A percentile compares a stretch with the other conserved stretches of the same genome.
These are phyloP conservation scores for Drosophila sordidula DNA, from an alignment of 2,888 invertebrate species.

Conservation along the genomic window DNA sequence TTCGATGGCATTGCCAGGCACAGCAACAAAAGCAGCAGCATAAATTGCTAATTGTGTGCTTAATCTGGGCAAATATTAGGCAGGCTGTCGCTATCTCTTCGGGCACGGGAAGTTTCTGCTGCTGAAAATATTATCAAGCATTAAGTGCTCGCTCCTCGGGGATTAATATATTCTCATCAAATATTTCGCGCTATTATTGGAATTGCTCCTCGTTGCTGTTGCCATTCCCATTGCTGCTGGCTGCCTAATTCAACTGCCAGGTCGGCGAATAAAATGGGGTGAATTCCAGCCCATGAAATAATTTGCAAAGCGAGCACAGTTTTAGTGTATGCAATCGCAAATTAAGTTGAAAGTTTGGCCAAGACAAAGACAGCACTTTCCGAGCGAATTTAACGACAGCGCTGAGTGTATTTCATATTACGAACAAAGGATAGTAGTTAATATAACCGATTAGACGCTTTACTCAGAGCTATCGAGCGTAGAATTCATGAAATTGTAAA, in stretches of 20 bases:
- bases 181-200: conserved; percentile 80
- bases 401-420: background rate
- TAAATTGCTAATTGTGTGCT: conserved; percentile 79
- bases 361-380: background rate
- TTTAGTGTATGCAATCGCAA: conserved; percentile 36
- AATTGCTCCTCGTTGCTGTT: conserved; percentile 52
- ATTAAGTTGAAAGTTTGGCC: conserved; percentile 26
- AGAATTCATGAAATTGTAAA: too few relatives aligned
- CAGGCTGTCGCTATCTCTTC: conserved; percentile 55
- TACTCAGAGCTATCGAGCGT: too few relatives aligned
- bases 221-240: conserved; percentile 5
- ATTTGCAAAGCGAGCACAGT: conserved; percentile 7
- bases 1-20: background rate
- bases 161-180: conserved; percentile 81
- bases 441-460: background rate
- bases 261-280: conserved; percentile 4
- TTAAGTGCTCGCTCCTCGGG: conserved; percentile 56
- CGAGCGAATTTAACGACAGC: background rate
- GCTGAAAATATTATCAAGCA: conserved; percentile 61
- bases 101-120: conserved; percentile 25
- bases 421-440: background rate
- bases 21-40: conserved; percentile 30
- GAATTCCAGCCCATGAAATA: background rate
- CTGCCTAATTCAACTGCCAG: conserved; percentile 34
- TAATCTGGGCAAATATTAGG: conserved; percentile 75